Evolutionary conservation across 2,888 invertebrate species (phyloP).

Genomic region (Scotopteryx bipunctaria): DNA sequence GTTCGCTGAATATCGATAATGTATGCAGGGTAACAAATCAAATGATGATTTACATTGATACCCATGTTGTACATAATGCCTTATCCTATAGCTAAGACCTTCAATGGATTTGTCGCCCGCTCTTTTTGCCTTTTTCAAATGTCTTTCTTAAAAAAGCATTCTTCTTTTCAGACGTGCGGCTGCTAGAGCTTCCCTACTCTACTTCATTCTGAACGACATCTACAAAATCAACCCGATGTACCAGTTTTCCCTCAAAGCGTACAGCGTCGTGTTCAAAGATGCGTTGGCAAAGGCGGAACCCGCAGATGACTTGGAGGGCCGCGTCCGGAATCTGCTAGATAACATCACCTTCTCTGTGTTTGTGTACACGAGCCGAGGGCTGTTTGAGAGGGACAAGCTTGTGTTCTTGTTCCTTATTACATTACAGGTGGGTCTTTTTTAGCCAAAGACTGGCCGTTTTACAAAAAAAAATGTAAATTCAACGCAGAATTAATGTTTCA

Average conservation of each 20-base stretch:
- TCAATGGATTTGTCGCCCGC: too few species aligned
- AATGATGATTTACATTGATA: too few species aligned
- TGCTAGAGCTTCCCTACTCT: conserved; percentile 92
- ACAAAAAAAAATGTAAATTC: too few species aligned
- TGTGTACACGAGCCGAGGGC: conserved; percentile 93
- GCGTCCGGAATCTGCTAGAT: conserved; percentile 91
- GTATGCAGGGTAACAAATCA: too few species aligned
- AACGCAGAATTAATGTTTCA: too few species aligned
- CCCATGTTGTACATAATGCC: too few species aligned
- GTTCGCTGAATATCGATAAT: too few species aligned
- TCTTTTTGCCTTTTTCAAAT: too few species aligned
- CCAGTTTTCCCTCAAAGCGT: conserved; percentile 97
- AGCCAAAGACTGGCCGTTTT: too few species aligned
- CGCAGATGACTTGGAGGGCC: conserved; percentile 87
- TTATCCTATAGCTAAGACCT: too few species aligned
- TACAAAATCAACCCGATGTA: conserved; percentile 97
- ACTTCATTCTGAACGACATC: conserved; percentile 96
- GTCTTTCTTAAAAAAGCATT: too few species aligned
- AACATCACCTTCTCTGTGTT: conserved; percentile 94
- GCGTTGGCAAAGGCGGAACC: conserved; percentile 88
- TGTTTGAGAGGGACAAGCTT: conserved; percentile 96
- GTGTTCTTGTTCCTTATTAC: conserved; percentile 95
- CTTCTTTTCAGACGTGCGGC: conserved; percentile 87
- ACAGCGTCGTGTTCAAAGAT: conserved; percentile 94
- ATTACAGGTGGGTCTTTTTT: conserved; percentile 86